These are phyloP conservation scores for Protophormia terraenovae DNA, from an alignment of 2,888 invertebrate species.

Conservation along the genomic window DNA sequence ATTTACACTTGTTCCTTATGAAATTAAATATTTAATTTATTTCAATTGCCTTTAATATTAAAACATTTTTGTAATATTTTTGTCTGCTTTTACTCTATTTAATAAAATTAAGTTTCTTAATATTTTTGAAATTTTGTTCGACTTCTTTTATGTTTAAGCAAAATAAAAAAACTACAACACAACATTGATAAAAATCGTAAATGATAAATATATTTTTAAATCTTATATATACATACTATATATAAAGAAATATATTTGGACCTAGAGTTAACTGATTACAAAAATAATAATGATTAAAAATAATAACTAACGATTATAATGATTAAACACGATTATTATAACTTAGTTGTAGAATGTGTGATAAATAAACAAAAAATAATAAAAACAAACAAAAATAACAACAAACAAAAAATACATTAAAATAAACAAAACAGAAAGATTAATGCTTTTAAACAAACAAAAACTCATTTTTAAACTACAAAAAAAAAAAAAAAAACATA, in stretches of 20 bases:
- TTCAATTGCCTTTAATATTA: too few relatives aligned
- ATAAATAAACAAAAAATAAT: conserved; percentile 56
- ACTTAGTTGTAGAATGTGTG: conserved; percentile 69
- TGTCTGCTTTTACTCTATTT: too few relatives aligned
- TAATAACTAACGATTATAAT: conserved; percentile 64
- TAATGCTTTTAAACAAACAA: conserved; percentile 60
- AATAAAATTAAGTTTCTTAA: not conserved
- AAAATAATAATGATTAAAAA: conserved; percentile 38
- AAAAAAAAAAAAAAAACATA: conserved; percentile 25
- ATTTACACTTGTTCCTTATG: too few relatives aligned
- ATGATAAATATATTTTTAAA: conserved; percentile 59
- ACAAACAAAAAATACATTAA: conserved; percentile 41
- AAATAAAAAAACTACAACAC: not conserved
- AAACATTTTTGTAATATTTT: too few relatives aligned
- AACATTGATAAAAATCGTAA: conserved; percentile 22
- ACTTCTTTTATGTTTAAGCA: not conserved
- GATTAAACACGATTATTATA: conserved; percentile 69
- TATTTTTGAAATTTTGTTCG: not conserved
- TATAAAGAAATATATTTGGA: conserved; percentile 65
- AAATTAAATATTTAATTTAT: not conserved
- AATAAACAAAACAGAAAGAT: conserved; percentile 17
- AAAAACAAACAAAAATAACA: conserved; percentile 36
- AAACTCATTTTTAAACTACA: conserved; percentile 57
- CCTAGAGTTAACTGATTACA: conserved; percentile 64
- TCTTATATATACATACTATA: conserved; percentile 43